These are phyloP conservation scores for Mus spretus DNA, from an alignment of 2,797 vertebrate genomes.

Conservation along the genomic window DNA sequence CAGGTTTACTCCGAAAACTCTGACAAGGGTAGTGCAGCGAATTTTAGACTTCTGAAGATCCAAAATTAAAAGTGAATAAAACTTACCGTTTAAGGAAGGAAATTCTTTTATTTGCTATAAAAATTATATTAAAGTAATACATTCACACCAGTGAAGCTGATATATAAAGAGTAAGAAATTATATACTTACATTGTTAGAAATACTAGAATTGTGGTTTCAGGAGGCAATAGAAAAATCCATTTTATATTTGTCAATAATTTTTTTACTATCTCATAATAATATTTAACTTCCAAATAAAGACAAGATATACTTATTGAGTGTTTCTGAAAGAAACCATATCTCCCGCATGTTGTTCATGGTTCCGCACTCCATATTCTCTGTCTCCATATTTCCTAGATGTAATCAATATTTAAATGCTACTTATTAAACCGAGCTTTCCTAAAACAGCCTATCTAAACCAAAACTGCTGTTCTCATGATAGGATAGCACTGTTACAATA, in stretches of 20 bases:
- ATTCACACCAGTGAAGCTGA: not conserved
- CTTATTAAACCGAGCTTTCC: not conserved
- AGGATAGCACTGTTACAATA: not conserved
- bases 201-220: not conserved
- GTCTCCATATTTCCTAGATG: constrained; percentile 23
- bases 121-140: not conserved
- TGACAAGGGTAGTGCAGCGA: not conserved
- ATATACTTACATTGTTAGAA: constrained; percentile 2
- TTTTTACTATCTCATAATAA: not conserved
- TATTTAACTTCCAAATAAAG: not conserved
- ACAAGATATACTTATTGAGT: not conserved
- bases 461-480: not conserved
- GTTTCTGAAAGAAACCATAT: not conserved
- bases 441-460: not conserved
- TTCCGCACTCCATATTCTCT: not conserved
- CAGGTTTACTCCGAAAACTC: not conserved
- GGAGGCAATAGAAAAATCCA: not conserved
- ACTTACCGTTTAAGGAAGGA: not conserved
- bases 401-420: not conserved
- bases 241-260: not conserved
- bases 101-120: not conserved
- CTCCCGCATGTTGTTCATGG: too few species aligned
- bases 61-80: not conserved
- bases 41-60: not conserved
- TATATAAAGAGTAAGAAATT: not conserved